Conservation (phyloP, 2,888 invertebrate genomes). For the Drosophila cognata region DNA sequence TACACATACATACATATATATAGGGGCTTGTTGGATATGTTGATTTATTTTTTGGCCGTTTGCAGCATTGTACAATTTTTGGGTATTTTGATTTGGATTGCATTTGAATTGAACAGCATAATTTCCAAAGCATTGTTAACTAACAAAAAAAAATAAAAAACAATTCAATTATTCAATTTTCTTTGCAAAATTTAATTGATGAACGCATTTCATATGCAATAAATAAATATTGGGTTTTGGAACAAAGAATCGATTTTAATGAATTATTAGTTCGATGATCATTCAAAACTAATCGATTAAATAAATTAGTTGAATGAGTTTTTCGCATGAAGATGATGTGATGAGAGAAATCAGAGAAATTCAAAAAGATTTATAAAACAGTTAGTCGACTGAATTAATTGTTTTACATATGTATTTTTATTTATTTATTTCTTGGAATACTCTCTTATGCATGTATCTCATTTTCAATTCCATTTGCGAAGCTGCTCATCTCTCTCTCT, state of each 20-base stretch:
- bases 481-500: background rate
- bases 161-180: background rate
- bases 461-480: too few species aligned
- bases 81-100: slow-evolving; percentile 7
- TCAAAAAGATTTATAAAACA: too few species aligned
- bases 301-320: background rate
- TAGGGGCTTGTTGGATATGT: slow-evolving; percentile 11
- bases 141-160: background rate
- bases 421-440: too few species aligned
- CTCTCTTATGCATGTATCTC: too few species aligned
- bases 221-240: background rate
- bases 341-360: background rate
- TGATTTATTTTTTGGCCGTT: slow-evolving; percentile 25
- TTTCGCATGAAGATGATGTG: background rate
- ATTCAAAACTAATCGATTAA: background rate
- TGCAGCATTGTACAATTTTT: slow-evolving; percentile 16
- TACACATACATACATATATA: slow-evolving; percentile 1
- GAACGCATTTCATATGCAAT: background rate
- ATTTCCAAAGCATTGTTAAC: background rate
- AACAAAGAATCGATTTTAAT: background rate
- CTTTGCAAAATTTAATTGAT: background rate
- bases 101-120: slow-evolving; percentile 14
- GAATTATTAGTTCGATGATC: background rate
- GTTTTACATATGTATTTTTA: too few species aligned
- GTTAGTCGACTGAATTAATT: too few species aligned